A percentile compares a stretch with the other conserved stretches of the same genome.
Conservation (phyloP, 30 jellyfish, hydroid and myxozoan genomes). For the Pelagia noctiluca region DNA sequence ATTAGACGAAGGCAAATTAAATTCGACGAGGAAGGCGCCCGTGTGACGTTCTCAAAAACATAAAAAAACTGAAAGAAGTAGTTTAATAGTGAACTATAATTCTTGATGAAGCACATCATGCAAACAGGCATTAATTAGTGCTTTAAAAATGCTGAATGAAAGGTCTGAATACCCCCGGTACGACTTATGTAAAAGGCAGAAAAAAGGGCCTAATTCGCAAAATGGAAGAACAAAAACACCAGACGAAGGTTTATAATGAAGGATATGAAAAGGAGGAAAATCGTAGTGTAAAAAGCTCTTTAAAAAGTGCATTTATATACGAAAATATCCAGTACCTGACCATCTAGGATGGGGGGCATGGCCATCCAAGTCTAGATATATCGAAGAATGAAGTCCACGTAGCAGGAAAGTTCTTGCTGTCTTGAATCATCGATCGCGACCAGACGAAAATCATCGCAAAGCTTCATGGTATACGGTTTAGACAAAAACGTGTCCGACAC, state of each 20-base stretch:
- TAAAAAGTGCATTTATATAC: background rate
- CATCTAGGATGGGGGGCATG: slow-evolving; percentile 85
- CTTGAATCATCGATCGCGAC: slow-evolving; percentile 12
- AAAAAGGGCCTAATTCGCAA: slow-evolving; percentile 62
- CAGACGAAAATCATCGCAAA: slow-evolving; percentile 59
- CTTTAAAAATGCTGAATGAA: background rate
- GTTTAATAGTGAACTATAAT: background rate
- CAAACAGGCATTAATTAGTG: background rate
- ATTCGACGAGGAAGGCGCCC: slow-evolving; percentile 4
- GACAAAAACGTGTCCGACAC: slow-evolving; percentile 69
- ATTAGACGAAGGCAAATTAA: background rate
- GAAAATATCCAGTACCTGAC: slow-evolving; percentile 57
- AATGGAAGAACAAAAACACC: slow-evolving; percentile 45
- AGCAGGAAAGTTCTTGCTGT: slow-evolving; percentile 36
- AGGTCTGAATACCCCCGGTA: slow-evolving; percentile 60
- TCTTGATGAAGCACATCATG: background rate
- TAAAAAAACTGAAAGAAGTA: background rate
- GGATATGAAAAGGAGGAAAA: background rate
- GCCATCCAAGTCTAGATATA: slow-evolving; percentile 53
- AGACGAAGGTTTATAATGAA: background rate
- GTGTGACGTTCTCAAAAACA: background rate
- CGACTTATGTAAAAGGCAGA: background rate
- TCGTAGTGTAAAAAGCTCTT: background rate
- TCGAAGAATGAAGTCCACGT: slow-evolving; percentile 47
- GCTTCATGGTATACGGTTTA: slow-evolving; percentile 56